Base-by-base conservation (phyloP, 2,888 invertebrate species). In the Catocala sponsa region DNA sequence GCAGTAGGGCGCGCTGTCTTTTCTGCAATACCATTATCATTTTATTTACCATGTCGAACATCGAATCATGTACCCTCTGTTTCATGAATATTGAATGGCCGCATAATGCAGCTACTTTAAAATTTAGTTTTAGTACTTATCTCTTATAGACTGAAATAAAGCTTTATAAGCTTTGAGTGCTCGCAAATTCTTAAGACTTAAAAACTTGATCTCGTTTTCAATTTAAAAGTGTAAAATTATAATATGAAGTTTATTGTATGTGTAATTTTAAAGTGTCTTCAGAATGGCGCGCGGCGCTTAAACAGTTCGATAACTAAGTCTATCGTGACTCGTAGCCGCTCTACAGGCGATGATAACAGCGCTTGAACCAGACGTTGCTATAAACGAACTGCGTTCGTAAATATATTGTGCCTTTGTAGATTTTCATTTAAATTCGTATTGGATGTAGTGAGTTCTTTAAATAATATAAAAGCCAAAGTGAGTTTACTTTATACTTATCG, bases 401-500 rank as follows among this genome's bases (percentile, higher is more conserved):
- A 67, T 52, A 58, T 59, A 64, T 59, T 50, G 11, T 48, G 35
- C 35, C 35, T 38, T 38, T 38, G 9, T 9, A 56, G 51, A 33
- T 44, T 55, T 54, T 63, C 49, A 61, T 65, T 64, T 44, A 44
- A 49, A 60, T 67, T 62, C 54, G 44, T 53, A 60, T 58, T 43
- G 55, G 32, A 51, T 63, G 42, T 56, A 49, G 50, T 64, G 49
- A 55, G 42, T 57, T 68, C 52, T 70, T 70, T 65, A 54, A 67
- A 66, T 56, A 65, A 64, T 44, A 65, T 66, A 59, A 63, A 69
- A 65, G 68, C 50, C 48, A 63, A 70, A 67, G 70, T 70, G 68
- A 72, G 73, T 73, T 77, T 75, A 75, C 65, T 73, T 78, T 66
- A 69, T 71, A 69, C 78, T 77, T 75, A 75, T 85, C 80, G 73